Conservation (phyloP, 2,113 vertebrate genomes). For the Rhinopomastus cyanomelas region DNA sequence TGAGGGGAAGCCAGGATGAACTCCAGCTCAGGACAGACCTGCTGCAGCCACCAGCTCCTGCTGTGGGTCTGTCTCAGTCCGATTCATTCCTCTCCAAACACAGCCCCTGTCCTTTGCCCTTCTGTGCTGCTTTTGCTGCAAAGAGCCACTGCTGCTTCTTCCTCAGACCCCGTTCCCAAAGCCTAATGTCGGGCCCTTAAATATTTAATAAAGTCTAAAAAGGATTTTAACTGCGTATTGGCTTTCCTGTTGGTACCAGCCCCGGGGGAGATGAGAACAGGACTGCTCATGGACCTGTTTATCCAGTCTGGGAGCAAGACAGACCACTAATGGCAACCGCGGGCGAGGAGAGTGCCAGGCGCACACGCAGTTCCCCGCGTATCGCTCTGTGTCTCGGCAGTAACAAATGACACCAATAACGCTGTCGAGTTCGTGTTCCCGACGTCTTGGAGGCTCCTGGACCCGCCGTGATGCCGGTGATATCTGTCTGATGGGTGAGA, state of each 20-base stretch:
- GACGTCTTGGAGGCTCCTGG: rapidly evolving
- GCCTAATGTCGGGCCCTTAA: conserved; percentile 8
- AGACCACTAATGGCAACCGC: background rate
- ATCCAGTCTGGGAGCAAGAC: conserved; percentile 28
- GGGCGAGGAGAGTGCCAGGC: background rate
- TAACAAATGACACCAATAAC: background rate
- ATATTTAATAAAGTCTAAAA: conserved; percentile 65
- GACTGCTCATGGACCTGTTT: conserved; percentile 17
- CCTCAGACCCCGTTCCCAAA: background rate
- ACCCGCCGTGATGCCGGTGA: rapidly evolving
- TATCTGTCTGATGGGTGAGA: background rate
- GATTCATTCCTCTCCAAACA: background rate
- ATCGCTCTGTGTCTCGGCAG: background rate
- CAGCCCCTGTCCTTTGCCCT: background rate
- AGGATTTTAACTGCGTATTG: conserved; percentile 54
- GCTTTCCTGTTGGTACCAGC: conserved; percentile 25
- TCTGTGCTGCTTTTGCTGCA: background rate
- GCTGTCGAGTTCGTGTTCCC: rapidly evolving
- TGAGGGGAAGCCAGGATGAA: background rate
- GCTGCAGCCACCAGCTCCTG: background rate
- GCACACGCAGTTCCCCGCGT: rapidly evolving
- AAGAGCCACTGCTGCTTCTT: background rate
- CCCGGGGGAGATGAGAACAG: conserved; percentile 11
- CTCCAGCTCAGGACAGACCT: background rate
- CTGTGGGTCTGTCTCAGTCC: background rate